Percentiles rank a stretch among this genome's conserved stretches.
Conservation (phyloP, 1,140 invertebrate genomes). For the Heliconius eleuchia region DNA sequence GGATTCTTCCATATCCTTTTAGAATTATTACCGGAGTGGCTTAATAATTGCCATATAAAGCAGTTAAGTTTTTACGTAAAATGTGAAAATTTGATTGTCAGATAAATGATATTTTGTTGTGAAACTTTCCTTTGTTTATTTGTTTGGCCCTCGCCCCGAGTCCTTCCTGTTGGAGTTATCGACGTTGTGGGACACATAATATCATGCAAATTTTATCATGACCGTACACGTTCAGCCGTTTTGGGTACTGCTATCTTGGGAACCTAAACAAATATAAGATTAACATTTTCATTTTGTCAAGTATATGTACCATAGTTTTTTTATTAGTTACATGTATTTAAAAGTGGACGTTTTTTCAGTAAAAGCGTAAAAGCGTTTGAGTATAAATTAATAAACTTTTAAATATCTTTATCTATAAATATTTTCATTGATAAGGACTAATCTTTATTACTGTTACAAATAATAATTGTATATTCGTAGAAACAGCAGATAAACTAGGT, state of each 20-base stretch:
- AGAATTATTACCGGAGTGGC: background rate
- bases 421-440: background rate
- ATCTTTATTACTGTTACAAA: background rate
- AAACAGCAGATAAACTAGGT: no score
- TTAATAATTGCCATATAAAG: constrained; percentile 10
- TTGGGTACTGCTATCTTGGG: constrained; percentile 22
- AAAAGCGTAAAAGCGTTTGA: no score
- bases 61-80: background rate
- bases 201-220: constrained; percentile 41
- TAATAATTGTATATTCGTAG: background rate
- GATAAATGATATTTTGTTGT: background rate
- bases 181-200: constrained; percentile 30
- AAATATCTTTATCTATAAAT: background rate
- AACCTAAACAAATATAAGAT: constrained; percentile 30
- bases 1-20: constrained; percentile 24
- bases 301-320: background rate
- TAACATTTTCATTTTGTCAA: background rate
- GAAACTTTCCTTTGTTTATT: constrained; percentile 14
- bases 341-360: no score
- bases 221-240: constrained; percentile 31
- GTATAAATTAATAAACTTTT: no score
- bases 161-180: constrained; percentile 29
- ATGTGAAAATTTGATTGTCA: background rate
- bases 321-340: no score
- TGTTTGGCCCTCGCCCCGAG: constrained; percentile 14